Percentiles rank a stretch among this genome's conserved stretches.
phyloP scores from a whole-genome alignment of 2,888 invertebrate species.

The Lycocerus yunnanus region DNA sequence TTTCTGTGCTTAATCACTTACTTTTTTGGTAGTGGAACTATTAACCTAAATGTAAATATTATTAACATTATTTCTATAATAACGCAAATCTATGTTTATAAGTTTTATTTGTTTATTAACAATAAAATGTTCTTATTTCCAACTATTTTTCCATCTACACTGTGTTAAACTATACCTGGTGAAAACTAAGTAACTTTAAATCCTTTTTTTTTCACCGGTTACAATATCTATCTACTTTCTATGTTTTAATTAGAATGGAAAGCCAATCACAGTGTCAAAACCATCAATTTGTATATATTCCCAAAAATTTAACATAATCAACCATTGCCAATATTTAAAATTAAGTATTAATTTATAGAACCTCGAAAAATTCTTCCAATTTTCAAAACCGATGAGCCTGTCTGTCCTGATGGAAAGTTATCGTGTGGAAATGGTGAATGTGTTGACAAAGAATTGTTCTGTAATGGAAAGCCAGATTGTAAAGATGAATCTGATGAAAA shows the following conservation, averaged over 20 bases:
- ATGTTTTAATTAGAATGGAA: constrained; percentile 21
- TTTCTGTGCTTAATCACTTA: neutral
- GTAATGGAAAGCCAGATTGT: constrained; percentile 91
- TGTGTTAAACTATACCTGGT: neutral
- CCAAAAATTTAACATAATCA: neutral
- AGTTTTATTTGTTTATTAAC: neutral
- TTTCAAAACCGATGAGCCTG: constrained; percentile 90
- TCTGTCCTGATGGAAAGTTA: constrained; percentile 87
- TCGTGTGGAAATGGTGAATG: constrained; percentile 93
- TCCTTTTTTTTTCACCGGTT: neutral
- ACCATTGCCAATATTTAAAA: neutral
- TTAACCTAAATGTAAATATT: neutral
- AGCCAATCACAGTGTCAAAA: constrained; percentile 34
- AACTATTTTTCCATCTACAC: neutral
- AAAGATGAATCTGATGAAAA: constrained; percentile 95
- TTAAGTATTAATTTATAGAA: constrained; percentile 63
- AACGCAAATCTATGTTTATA: neutral
- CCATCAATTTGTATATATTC: constrained; percentile 4
- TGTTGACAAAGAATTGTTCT: constrained; percentile 88
- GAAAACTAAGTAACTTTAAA: neutral
- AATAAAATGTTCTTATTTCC: neutral
- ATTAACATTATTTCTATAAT: neutral
- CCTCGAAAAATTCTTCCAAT: constrained; percentile 88
- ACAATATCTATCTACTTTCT: constrained; percentile 40
- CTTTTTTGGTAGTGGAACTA: constrained; percentile 3